Percentiles rank a stretch among this genome's conserved stretches.
These are phyloP conservation scores for Acrobeloides nanus DNA, from an alignment of 2,888 invertebrate species.

Conservation along the genomic window DNA sequence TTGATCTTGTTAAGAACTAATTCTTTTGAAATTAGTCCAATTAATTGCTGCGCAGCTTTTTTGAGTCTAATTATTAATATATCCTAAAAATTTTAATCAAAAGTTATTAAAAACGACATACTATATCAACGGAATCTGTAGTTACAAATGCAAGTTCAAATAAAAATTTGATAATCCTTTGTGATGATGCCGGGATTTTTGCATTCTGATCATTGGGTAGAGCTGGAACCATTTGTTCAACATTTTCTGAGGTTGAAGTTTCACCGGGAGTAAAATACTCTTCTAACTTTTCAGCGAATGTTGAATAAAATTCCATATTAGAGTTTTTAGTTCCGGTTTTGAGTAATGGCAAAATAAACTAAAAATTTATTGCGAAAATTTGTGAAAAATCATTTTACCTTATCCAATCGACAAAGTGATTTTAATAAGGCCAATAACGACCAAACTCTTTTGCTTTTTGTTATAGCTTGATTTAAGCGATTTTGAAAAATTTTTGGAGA, in stretches of 20 bases:
- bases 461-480: slow-evolving; percentile 11
- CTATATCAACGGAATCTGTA: slow-evolving; percentile 10
- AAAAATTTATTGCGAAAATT: slow-evolving; percentile 7
- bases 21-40: slow-evolving; percentile 64
- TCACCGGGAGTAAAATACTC: too few relatives aligned
- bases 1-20: slow-evolving; percentile 60
- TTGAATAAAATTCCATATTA: too few relatives aligned
- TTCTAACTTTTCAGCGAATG: too few relatives aligned
- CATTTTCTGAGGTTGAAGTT: too few relatives aligned
- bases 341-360: slow-evolving; percentile 15
- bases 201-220: too few relatives aligned
- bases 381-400: slow-evolving; percentile 7
- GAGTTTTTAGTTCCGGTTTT: background rate
- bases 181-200: background rate
- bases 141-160: slow-evolving; percentile 37
- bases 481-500: slow-evolving; percentile 12
- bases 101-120: background rate
- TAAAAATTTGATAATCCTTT: slow-evolving; percentile 35
- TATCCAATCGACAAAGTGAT: slow-evolving; percentile 15
- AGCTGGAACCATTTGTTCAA: too few relatives aligned
- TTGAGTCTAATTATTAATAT: slow-evolving; percentile 14
- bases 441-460: slow-evolving; percentile 16
- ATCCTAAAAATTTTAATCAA: slow-evolving; percentile 10
- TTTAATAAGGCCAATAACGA: slow-evolving; percentile 15
- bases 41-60: slow-evolving; percentile 28